phyloP scores from a whole-genome alignment of 1,140 invertebrate species.

The Drosophila arizonae region DNA sequence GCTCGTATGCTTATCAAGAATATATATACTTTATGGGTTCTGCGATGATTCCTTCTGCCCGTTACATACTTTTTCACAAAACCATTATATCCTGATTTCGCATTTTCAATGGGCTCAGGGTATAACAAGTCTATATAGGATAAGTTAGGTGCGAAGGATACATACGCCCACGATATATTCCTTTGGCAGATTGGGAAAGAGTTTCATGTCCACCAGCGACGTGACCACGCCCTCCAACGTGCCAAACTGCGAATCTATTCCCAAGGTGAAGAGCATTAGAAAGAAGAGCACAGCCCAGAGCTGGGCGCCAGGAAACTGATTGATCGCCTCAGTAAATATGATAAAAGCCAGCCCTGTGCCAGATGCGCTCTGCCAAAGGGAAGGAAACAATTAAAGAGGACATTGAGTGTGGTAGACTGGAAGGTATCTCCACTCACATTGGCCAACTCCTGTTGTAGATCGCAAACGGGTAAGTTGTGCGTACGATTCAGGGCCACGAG shows the following conservation, averaged over 20 bases:
- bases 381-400: neutral
- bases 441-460: conserved; percentile 93
- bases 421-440: conserved; percentile 86
- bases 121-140: neutral
- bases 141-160: neutral
- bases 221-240: conserved; percentile 97
- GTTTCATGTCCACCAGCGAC: conserved; percentile 96
- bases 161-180: conserved; percentile 92
- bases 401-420: neutral
- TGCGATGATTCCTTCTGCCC: no score
- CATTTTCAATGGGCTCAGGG: no score
- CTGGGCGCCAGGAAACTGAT: conserved; percentile 96
- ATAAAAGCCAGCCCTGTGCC: conserved; percentile 97
- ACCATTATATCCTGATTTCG: no score
- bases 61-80: no score
- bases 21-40: no score
- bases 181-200: conserved; percentile 96
- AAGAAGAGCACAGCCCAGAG: conserved; percentile 98
- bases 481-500: conserved; percentile 85
- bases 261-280: conserved; percentile 96
- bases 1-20: no score
- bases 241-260: conserved; percentile 97
- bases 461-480: conserved; percentile 88
- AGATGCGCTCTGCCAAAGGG: conserved; percentile 89
- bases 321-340: conserved; percentile 98